phyloP scores from a whole-genome alignment of 2,797 vertebrate species.

The Poeciliopsis presidionis region DNA sequence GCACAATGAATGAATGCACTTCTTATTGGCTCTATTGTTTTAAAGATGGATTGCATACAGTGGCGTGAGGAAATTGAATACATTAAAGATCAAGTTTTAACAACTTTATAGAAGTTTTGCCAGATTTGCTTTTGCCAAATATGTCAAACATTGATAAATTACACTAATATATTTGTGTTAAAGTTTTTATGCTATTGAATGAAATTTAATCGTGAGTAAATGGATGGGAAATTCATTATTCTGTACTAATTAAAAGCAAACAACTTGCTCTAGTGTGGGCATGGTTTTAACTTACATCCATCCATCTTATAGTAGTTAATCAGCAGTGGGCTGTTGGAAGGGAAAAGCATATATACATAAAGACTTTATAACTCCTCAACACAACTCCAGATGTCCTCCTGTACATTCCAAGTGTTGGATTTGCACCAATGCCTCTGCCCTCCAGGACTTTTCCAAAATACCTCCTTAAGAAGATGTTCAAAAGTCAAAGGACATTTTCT shows the following conservation, averaged over 20 bases:
- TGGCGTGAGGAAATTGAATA: constrained; percentile 40
- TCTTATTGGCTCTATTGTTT: constrained; percentile 52
- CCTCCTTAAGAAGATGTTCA: neutral
- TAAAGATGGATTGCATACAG: constrained; percentile 60
- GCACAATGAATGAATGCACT: constrained; percentile 40
- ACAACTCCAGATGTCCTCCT: neutral
- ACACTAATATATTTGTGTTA: neutral
- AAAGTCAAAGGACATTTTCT: neutral
- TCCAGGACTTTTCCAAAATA: neutral
- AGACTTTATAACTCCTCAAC: neutral
- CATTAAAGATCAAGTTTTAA: constrained; percentile 41
- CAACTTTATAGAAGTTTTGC: constrained; percentile 26
- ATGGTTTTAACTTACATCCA: neutral
- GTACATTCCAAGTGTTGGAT: neutral
- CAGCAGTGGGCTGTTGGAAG: neutral
- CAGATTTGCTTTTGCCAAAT: constrained; percentile 20
- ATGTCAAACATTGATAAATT: constrained; percentile 15
- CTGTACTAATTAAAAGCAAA: constrained; percentile 4
- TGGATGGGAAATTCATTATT: constrained; percentile 4
- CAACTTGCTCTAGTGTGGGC: neutral
- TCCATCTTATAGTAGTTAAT: neutral
- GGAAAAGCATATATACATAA: neutral
- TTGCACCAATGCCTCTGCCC: neutral
- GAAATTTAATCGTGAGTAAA: constrained; percentile 7
- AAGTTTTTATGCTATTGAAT: neutral